These are phyloP conservation scores for Porites divaricata DNA, from an alignment of 92 coral and sea anemone genomes.

Conservation along the genomic window DNA sequence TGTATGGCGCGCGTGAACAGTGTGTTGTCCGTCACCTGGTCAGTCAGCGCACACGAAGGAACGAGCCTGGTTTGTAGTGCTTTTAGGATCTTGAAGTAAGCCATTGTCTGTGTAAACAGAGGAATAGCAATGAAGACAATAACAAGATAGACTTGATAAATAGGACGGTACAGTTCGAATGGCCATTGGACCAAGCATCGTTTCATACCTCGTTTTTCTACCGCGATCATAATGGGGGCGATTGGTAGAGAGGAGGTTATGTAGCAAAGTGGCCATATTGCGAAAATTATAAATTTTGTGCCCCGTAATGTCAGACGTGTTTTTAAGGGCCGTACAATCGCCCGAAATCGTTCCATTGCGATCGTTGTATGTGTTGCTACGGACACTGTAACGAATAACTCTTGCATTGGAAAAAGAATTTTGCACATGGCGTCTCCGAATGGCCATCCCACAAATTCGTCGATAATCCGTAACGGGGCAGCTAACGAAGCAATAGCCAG, in stretches of 20 bases:
- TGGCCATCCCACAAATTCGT: slow-evolving; percentile 77
- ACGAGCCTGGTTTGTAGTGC: slow-evolving; percentile 58
- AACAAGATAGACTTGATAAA: slow-evolving; percentile 64
- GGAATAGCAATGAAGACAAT: slow-evolving; percentile 69
- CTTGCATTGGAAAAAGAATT: slow-evolving; percentile 66
- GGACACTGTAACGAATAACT: slow-evolving; percentile 72
- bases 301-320: slow-evolving; percentile 54
- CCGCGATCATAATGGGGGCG: slow-evolving; percentile 25
- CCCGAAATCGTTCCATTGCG: slow-evolving; percentile 75
- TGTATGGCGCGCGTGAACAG: slow-evolving; percentile 46
- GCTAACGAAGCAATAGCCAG: slow-evolving; percentile 70
- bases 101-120: slow-evolving; percentile 71
- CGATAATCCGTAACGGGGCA: slow-evolving; percentile 69
- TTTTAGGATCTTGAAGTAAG: slow-evolving; percentile 68
- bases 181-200: slow-evolving; percentile 43
- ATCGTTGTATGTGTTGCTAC: slow-evolving; percentile 78
- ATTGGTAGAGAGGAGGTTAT: slow-evolving; percentile 57
- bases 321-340: slow-evolving; percentile 79
- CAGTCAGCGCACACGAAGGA: slow-evolving; percentile 22
- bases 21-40: background rate
- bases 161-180: slow-evolving; percentile 53
- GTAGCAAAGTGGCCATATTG: slow-evolving; percentile 70
- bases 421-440: slow-evolving; percentile 65
- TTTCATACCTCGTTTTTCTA: slow-evolving; percentile 4
- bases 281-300: slow-evolving; percentile 62